Base-by-base conservation (phyloP, 2,888 invertebrate species). In the Athetis lepigone region DNA sequence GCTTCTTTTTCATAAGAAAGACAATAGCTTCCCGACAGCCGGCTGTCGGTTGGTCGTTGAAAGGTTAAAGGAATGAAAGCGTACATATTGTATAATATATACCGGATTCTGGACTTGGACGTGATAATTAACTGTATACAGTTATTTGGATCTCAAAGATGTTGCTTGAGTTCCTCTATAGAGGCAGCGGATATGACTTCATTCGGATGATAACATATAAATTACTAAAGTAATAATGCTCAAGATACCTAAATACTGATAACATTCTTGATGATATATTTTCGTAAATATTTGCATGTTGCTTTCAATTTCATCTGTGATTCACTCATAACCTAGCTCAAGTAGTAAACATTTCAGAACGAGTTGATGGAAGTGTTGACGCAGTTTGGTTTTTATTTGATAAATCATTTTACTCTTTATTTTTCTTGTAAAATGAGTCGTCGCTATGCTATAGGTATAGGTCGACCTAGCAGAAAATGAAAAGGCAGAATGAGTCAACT, bases 211-310 rank as follows among this genome's bases (percentile, higher is more conserved):
- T 75, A 58, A 51, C 19, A 52, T 45, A 63, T 68, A 60, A 67
- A 60, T 56, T 55, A 54, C 11, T 63, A 56, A 51, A 57, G 23
- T 63, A 50, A 40, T 54, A 56, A 46, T 21, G 39, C 39, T 43
- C 9, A 37, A 58, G 74, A 63, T 62, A n/a, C n/a, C n/a, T n/a
- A 68, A 68, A 59, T 73, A 59, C 23, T 55, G 75, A 78, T 78
- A 78, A 75, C 70, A 69, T 75, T 75, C 64, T 57, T 54, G 55
- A 56, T 69, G 55, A 75, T 51, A 54, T 63, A 57, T 69, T 51
- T 68, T 51, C 49, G 57, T 75, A 77, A 83, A 83, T 80, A 79
- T 81, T 77, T 49, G 68, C 62, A 39, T 64, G 50, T 42, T 66
- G 62, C 49, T 78, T 80, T 67, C 52, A 62, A 37, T 79, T 70